Conservation (phyloP, 2,113 vertebrate species). For the Nycticorax nycticorax region DNA sequence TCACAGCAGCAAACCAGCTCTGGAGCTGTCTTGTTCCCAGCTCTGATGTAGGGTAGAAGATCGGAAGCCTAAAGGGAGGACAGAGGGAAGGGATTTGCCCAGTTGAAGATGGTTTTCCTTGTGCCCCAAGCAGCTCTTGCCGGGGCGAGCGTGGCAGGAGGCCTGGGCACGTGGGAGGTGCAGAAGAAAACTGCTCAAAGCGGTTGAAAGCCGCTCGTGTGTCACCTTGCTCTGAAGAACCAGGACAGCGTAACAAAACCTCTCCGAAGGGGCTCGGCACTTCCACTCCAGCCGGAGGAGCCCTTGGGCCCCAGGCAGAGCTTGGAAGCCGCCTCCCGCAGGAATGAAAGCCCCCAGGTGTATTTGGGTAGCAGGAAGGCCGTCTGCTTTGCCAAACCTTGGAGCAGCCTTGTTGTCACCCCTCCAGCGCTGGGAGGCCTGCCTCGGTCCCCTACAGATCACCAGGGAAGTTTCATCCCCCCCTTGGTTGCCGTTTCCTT, state of each 20-base stretch:
- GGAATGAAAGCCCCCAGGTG: not conserved
- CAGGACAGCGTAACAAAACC: no score
- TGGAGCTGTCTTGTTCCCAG: not conserved
- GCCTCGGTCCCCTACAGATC: not conserved
- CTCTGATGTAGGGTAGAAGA: not conserved
- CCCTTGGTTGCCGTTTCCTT: not conserved
- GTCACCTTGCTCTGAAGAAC: not conserved
- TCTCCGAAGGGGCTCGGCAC: not conserved
- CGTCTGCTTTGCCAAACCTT: no score
- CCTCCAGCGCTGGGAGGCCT: not conserved
- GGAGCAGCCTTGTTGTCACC: not conserved
- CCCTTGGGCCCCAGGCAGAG: not conserved
- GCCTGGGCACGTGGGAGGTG: accelerated
- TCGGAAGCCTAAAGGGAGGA: not conserved
- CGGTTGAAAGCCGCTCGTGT: accelerated
- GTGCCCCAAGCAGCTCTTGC: not conserved
- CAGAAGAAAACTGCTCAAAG: not conserved
- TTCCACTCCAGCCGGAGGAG: not conserved
- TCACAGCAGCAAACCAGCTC: not conserved
- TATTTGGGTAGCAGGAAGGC: not conserved
- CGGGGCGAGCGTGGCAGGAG: not conserved
- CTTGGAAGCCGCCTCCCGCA: not conserved
- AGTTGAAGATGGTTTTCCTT: not conserved
- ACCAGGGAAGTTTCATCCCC: not conserved
- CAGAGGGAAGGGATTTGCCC: accelerated